Evolutionary conservation across 2,797 vertebrate genomes (phyloP).

Genomic region (Falco novaeseelandiae): DNA sequence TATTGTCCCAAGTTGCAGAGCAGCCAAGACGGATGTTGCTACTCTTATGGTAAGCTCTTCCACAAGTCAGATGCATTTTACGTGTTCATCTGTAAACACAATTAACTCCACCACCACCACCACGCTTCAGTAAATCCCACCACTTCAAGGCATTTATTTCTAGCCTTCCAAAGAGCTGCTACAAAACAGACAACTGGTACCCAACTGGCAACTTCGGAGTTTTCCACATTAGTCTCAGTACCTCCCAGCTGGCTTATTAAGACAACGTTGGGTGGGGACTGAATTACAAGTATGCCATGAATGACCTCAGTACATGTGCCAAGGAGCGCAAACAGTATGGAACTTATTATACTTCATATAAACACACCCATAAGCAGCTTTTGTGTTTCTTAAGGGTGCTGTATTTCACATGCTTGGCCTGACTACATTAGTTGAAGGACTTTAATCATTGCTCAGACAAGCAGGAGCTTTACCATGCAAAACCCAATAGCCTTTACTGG

Average conservation of each 20-base stretch:
- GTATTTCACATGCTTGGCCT: not conserved
- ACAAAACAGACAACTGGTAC: not conserved
- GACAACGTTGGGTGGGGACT: not conserved
- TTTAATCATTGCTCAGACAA: not conserved
- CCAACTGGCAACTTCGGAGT: not conserved
- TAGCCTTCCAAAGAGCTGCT: not conserved
- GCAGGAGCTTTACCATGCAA: not conserved
- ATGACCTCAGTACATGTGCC: not conserved
- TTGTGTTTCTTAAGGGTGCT: not conserved
- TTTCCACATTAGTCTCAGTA: not conserved
- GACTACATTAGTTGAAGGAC: not conserved
- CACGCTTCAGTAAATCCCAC: not conserved
- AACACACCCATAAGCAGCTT: constrained; percentile 14
- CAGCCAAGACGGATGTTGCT: not conserved
- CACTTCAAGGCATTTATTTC: not conserved
- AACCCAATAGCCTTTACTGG: not conserved
- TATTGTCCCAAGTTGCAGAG: not conserved
- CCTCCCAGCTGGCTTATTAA: not conserved
- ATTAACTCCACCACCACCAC: not conserved
- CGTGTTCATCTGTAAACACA: not conserved
- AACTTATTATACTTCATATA: not conserved
- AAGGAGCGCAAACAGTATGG: not conserved
- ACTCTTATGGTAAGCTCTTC: not conserved
- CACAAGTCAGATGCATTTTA: not conserved
- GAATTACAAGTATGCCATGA: not conserved